Conservation (phyloP, 92 coral and sea anemone genomes). For the Palythoa heliodiscus region DNA sequence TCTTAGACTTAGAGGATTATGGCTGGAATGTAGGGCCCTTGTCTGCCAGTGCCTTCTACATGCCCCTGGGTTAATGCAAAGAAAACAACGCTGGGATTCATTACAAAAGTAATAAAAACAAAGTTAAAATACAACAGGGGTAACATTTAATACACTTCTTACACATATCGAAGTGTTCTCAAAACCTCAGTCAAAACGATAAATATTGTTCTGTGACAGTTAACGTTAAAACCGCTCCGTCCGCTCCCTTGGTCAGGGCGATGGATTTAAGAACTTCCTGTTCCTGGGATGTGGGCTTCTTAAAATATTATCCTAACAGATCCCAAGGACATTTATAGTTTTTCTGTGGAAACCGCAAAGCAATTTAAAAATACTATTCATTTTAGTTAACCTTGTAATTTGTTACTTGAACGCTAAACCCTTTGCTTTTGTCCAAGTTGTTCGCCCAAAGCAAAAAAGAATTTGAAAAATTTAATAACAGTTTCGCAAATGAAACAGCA, state of each 20-base stretch:
- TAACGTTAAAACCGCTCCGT: background rate
- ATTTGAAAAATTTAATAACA: slow-evolving; percentile 31
- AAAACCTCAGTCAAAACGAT: too few relatives aligned
- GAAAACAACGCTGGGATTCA: background rate
- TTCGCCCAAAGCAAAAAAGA: slow-evolving; percentile 24
- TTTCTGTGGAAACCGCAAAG: slow-evolving; percentile 41
- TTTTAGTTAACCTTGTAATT: slow-evolving; percentile 18
- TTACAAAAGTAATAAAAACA: slow-evolving; percentile 13
- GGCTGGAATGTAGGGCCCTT: slow-evolving; percentile 12
- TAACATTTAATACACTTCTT: background rate
- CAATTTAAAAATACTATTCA: slow-evolving; percentile 13
- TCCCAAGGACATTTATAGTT: slow-evolving; percentile 22
- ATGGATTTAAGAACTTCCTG: background rate
- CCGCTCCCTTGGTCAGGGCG: background rate
- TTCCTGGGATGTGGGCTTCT: background rate
- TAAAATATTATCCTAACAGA: background rate
- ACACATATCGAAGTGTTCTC: background rate
- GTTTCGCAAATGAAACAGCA: background rate
- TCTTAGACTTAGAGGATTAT: slow-evolving; percentile 38
- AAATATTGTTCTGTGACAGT: background rate
- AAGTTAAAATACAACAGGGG: background rate
- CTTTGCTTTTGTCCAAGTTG: slow-evolving; percentile 24
- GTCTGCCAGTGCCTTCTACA: background rate
- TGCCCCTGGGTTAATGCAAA: slow-evolving; percentile 1
- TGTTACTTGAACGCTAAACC: slow-evolving; percentile 30